Evolutionary conservation across 2,888 invertebrate genomes (phyloP).

Genomic region (Drosophila monieri): DNA sequence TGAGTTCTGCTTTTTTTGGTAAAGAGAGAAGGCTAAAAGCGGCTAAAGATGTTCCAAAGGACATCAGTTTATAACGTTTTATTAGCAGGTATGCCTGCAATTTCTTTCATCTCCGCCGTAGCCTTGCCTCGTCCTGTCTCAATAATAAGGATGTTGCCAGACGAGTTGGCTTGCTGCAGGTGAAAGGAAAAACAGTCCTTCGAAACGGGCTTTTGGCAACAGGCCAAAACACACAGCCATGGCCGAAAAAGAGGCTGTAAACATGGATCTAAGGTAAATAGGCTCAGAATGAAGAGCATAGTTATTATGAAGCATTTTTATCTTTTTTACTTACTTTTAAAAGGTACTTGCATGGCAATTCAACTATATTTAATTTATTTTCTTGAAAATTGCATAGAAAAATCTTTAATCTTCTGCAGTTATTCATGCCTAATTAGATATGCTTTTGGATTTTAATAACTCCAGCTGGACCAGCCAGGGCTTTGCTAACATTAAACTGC

Average conservation of each 20-base stretch:
- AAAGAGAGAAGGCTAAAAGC: slow-evolving; percentile 10
- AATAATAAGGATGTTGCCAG: slow-evolving; percentile 12
- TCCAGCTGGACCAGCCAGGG: slow-evolving; percentile 46
- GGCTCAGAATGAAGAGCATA: not conserved
- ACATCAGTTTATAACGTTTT: slow-evolving; percentile 76
- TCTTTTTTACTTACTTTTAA: not conserved
- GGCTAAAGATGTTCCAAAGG: slow-evolving; percentile 41
- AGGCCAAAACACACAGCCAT: not conserved
- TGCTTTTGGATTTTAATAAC: slow-evolving; percentile 46
- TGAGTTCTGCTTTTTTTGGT: slow-evolving; percentile 49
- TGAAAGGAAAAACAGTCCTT: slow-evolving; percentile 12
- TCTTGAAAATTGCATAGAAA: not conserved
- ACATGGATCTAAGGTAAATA: not conserved
- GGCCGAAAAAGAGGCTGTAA: slow-evolving; percentile 1
- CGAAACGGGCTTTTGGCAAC: slow-evolving; percentile 1
- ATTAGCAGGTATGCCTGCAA: slow-evolving; percentile 61
- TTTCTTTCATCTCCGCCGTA: slow-evolving; percentile 58
- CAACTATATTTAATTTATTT: not conserved
- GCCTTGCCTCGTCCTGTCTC: slow-evolving; percentile 20
- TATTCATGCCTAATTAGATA: slow-evolving; percentile 11
- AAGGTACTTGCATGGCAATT: not conserved
- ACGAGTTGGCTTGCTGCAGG: slow-evolving; percentile 27
- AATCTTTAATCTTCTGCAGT: not conserved
- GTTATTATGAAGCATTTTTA: not conserved
- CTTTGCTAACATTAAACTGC: slow-evolving; percentile 54